phyloP scores from a whole-genome alignment of 2,113 vertebrate genomes.

The Todiramphus chloris region DNA sequence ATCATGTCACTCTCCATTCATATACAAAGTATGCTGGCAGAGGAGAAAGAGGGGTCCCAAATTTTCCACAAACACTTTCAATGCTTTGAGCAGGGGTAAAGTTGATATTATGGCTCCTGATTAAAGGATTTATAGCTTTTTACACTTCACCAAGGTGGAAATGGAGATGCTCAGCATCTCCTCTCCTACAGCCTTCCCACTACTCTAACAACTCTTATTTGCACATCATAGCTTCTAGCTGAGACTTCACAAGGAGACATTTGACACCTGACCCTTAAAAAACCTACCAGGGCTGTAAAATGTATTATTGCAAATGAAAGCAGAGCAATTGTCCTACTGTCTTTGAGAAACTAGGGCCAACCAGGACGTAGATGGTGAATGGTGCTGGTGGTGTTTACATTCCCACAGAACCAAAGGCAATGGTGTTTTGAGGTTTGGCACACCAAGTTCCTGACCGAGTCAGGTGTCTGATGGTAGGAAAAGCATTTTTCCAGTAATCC shows the following conservation, averaged over 20 bases:
- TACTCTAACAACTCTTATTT: not conserved
- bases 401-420: conserved; percentile 9
- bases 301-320: not conserved
- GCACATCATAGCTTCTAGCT: conserved; percentile 29
- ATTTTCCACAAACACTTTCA: not conserved
- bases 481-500: not conserved
- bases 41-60: not conserved
- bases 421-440: not conserved
- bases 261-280: conserved; percentile 12
- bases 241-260: conserved; percentile 5
- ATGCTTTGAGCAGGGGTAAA: not conserved
- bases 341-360: not conserved
- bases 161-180: not conserved
- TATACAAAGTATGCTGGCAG: not conserved
- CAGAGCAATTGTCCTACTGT: not conserved
- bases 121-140: conserved; percentile 20
- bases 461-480: not conserved
- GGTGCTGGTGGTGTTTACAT: not conserved
- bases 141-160: not conserved
- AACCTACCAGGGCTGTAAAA: conserved; percentile 30
- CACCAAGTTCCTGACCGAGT: not conserved
- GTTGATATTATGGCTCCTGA: not conserved
- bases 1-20: rapidly evolving
- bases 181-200: not conserved
- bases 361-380: rapidly evolving